A percentile compares a stretch with the other conserved stretches of the same genome.
Evolutionary conservation across 2,888 invertebrate species (phyloP).

Genomic region (Eledona agricola): DNA sequence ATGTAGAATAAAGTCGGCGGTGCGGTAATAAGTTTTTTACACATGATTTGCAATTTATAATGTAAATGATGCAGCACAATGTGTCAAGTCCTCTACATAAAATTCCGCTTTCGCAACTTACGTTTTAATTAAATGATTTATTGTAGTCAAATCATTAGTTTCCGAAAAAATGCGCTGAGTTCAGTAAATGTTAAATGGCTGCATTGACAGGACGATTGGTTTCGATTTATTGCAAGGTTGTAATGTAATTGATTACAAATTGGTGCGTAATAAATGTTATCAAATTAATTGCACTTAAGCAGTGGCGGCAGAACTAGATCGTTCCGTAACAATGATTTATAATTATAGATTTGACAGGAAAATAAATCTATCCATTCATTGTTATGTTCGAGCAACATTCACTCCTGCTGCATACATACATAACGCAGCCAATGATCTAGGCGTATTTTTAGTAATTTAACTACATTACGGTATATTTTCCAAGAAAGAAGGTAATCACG

Average conservation of each 20-base stretch:
- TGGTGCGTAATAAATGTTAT: slow-evolving; percentile 13
- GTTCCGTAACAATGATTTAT: slow-evolving; percentile 21
- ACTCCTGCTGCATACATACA: slow-evolving; percentile 8
- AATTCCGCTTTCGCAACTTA: slow-evolving; percentile 5
- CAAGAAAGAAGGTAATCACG: too few relatives aligned
- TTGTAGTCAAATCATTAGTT: slow-evolving; percentile 3
- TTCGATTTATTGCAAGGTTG: slow-evolving; percentile 20
- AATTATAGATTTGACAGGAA: slow-evolving; percentile 20
- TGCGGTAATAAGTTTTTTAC: slow-evolving; percentile 5
- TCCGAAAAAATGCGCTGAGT: slow-evolving; percentile 2
- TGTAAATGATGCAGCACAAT: slow-evolving; percentile 13
- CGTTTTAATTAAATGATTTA: slow-evolving; percentile 11
- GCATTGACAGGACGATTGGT: slow-evolving; percentile 8
- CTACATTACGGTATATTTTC: too few relatives aligned
- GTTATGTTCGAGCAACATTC: slow-evolving; percentile 16
- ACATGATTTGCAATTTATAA: slow-evolving; percentile 17
- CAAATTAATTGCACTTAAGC: slow-evolving; percentile 10
- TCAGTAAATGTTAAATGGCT: not conserved
- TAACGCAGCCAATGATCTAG: not conserved
- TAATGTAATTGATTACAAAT: slow-evolving; percentile 22
- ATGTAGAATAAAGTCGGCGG: slow-evolving; percentile 13
- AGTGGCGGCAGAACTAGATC: slow-evolving; percentile 7
- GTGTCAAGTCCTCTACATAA: not conserved
- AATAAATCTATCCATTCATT: slow-evolving; percentile 14
- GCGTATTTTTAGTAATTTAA: too few relatives aligned